A percentile compares a stretch with the other conserved stretches of the same genome.
Evolutionary conservation across 1,140 invertebrate genomes (phyloP).

Genomic region (Pachypeltis micranthus): DNA sequence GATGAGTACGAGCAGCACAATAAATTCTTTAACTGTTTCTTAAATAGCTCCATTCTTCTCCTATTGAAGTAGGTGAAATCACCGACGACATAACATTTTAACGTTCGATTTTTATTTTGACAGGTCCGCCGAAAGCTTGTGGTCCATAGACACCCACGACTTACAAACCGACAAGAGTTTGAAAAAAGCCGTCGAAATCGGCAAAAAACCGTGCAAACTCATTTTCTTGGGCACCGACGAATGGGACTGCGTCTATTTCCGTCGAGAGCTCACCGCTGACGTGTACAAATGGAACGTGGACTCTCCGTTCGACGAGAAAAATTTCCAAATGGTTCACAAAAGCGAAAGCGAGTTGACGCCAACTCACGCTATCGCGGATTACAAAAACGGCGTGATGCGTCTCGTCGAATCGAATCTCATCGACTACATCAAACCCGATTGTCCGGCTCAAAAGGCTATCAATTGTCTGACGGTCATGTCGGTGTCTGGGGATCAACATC

Average conservation of each 20-base stretch:
- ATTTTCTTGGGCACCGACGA: conserved; percentile 49
- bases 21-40: too few relatives aligned
- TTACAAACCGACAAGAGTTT: conserved; percentile 39
- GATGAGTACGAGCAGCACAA: too few relatives aligned
- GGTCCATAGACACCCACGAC: conserved; percentile 40
- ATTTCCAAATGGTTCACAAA: conserved; percentile 14
- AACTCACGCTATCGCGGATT: conserved; percentile 12
- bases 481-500: too few relatives aligned
- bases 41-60: too few relatives aligned
- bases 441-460: not conserved
- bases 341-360: not conserved
- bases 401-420: conserved; percentile 9
- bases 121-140: conserved; percentile 39
- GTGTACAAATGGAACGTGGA: conserved; percentile 16
- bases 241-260: conserved; percentile 7
- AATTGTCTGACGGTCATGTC: not conserved
- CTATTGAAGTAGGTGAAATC: too few relatives aligned
- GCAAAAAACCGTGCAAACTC: conserved; percentile 41
- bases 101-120: too few relatives aligned
- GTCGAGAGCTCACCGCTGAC: conserved; percentile 6
- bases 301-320: not conserved
- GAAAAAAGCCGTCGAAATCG: conserved; percentile 42
- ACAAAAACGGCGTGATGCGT: conserved; percentile 10
- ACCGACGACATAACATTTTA: too few relatives aligned
- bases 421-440: not conserved